These are phyloP conservation scores for Crypturellus undulatus DNA, from an alignment of 2,113 vertebrate genomes.

Conservation along the genomic window DNA sequence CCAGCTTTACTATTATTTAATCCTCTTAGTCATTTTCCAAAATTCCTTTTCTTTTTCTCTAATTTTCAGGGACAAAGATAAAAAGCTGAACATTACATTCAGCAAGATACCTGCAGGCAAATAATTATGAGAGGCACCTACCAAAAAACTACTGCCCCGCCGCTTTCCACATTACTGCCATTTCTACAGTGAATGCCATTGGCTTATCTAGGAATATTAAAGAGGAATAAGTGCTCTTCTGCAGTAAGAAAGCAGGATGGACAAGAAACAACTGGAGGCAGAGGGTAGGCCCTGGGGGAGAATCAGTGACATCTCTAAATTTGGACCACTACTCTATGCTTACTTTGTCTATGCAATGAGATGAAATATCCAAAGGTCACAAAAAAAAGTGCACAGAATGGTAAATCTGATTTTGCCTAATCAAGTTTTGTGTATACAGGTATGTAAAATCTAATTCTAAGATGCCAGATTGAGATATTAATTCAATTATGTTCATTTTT, in stretches of 20 bases:
- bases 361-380: slow-evolving; percentile 23
- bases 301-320: neutral
- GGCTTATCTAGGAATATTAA: neutral
- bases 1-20: neutral
- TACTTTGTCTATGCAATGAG: neutral
- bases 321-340: neutral
- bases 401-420: slow-evolving; percentile 54
- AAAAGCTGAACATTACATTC: neutral
- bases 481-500: slow-evolving; percentile 73
- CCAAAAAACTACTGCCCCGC: neutral
- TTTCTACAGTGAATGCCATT: neutral
- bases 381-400: neutral
- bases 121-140: neutral
- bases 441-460: slow-evolving; percentile 69
- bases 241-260: neutral
- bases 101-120: neutral
- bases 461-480: slow-evolving; percentile 76
- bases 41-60: neutral
- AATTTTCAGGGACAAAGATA: neutral
- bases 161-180: neutral
- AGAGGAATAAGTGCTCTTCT: neutral
- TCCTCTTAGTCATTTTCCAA: neutral
- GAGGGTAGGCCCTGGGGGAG: neutral
- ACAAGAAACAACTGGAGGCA: neutral
- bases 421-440: slow-evolving; percentile 46